A percentile compares a stretch with the other conserved stretches of the same genome.
These are phyloP conservation scores for Dromococcyx pavoninus DNA, from an alignment of 2,797 vertebrate species.

Conservation along the genomic window DNA sequence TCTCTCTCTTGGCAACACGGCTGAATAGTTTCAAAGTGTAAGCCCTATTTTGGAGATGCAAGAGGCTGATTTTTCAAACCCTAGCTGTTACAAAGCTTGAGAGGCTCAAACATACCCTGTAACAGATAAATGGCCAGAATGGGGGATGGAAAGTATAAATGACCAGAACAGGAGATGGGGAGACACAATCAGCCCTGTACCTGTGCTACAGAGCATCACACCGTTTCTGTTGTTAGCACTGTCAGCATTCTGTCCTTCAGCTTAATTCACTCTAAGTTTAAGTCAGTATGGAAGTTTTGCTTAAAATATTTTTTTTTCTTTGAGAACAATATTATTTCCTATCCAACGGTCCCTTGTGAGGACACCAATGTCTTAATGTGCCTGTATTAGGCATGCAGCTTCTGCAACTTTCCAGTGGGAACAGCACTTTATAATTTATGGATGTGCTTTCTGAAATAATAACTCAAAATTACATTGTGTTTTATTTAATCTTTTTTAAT, in stretches of 20 bases:
- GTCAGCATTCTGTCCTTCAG: neutral
- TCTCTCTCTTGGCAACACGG: neutral
- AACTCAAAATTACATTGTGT: conserved; percentile 14
- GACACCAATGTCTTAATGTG: neutral
- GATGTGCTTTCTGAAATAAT: conserved; percentile 4
- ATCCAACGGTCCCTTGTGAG: neutral
- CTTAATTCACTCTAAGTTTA: neutral
- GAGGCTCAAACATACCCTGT: neutral
- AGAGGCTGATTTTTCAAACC: neutral
- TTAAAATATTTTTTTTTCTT: neutral
- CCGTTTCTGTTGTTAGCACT: neutral
- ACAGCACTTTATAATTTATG: neutral
- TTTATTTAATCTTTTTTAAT: conserved; percentile 54
- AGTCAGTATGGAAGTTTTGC: neutral
- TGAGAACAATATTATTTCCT: neutral
- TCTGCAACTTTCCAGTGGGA: neutral
- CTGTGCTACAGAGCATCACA: neutral
- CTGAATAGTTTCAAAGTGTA: neutral
- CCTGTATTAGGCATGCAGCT: neutral
- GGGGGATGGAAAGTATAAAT: neutral
- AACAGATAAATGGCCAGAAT: neutral
- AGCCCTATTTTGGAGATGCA: neutral
- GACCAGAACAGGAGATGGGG: neutral
- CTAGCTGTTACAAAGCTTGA: neutral
- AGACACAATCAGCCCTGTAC: neutral